Evolutionary conservation across 2,888 invertebrate genomes (phyloP), one percentile per base, ranked within the genome.

Genomic region (Drosophila merina): DNA sequence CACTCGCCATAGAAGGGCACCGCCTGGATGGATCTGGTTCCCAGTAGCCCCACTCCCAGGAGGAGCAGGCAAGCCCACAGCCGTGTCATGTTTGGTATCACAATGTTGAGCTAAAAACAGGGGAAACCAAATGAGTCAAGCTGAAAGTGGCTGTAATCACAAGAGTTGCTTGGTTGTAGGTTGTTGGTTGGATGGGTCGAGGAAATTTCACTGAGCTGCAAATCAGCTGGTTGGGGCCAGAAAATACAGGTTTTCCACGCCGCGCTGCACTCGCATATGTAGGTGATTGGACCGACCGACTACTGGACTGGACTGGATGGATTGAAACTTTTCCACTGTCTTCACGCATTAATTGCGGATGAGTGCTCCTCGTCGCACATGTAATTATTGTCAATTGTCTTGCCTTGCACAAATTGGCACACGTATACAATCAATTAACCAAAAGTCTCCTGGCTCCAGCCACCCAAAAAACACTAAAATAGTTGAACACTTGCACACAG

Each of bases 1-100:
- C 75, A 85, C 85, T 88, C 86, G 79, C 76, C 75, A 57, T 88
- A 85, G 63, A 74, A 85, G n/a, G 85, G 85, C 10, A 62, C 71
- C 42, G 88, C 88, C 44, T 75, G 77, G 31, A 49, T 59, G 40
- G 57, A 54, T 48, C 71, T 25, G 30, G 30, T 63, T 67, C 74
- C 72, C 62, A 88, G 52, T 50, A 86, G 73, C 44, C 72, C 33
- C 33, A 33, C 63, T 68, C 75, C 73, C 62, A 88, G 52, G 50
- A 86, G 74, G 71, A 85, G 67, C 57, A 85, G 72, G 31, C 72
- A 77, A 28, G 77, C 81, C 81, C 84, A 88, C 30, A 78, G 69
- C 71, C 66, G 62, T 51, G 72, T 36, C 83, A 88, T 88, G 68
- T 51, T 50, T 44, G 59, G 49, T 70, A 51, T 67, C 47, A 57